These are phyloP conservation scores for Lordiphosa fenestrarum DNA, from an alignment of 2,888 invertebrate genomes.

Conservation along the genomic window DNA sequence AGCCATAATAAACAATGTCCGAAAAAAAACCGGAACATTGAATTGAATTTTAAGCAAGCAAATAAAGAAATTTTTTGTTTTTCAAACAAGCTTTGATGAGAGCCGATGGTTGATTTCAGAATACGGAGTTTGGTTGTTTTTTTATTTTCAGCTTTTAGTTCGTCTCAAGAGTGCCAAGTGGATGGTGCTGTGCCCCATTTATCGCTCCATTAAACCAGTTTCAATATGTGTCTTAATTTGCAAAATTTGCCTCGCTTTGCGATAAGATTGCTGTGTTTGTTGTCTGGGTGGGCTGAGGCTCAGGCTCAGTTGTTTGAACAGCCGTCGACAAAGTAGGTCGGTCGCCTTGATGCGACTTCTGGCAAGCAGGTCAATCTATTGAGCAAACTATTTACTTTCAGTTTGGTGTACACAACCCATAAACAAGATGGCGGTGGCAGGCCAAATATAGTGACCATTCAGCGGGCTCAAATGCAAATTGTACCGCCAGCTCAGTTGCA, in stretches of 20 bases:
- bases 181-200: slow-evolving; percentile 31
- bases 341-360: slow-evolving; percentile 5
- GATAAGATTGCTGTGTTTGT: slow-evolving; percentile 24
- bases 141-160: slow-evolving; percentile 40
- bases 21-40: slow-evolving; percentile 35
- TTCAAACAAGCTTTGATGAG: too few relatives aligned
- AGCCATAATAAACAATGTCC: slow-evolving; percentile 34
- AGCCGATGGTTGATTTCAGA: background rate
- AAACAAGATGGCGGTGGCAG: slow-evolving; percentile 6
- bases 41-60: slow-evolving; percentile 21
- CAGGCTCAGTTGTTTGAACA: slow-evolving; percentile 53
- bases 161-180: slow-evolving; percentile 10
- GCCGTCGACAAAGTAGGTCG: slow-evolving; percentile 64
- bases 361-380: slow-evolving; percentile 52
- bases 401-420: slow-evolving; percentile 36
- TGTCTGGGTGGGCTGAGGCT: slow-evolving; percentile 9
- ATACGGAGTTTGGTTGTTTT: slow-evolving; percentile 17
- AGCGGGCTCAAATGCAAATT: slow-evolving; percentile 41
- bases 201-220: slow-evolving; percentile 2
- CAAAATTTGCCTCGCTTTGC: slow-evolving; percentile 27
- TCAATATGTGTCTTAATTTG: slow-evolving; percentile 47
- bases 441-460: slow-evolving; percentile 38
- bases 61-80: background rate
- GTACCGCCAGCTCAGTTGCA: slow-evolving; percentile 40
- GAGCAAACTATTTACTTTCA: slow-evolving; percentile 49